Conservation (phyloP, 2,113 vertebrate genomes). For the Oceanodroma tethys region DNA sequence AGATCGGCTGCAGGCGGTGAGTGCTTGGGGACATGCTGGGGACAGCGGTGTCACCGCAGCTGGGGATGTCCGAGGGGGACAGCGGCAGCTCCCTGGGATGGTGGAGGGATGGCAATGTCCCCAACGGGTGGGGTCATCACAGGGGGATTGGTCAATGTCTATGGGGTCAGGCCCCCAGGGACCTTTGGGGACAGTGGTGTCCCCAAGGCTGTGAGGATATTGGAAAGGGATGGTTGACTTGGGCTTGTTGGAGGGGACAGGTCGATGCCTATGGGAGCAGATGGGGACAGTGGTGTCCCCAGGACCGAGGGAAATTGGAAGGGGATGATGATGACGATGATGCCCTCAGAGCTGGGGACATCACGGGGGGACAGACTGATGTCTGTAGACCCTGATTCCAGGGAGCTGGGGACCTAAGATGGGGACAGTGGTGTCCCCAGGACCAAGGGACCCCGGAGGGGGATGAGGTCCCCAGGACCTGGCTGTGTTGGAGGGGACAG, state of each 20-base stretch:
- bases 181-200: not conserved
- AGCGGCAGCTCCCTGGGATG: accelerated
- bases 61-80: not conserved
- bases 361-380: too few species aligned
- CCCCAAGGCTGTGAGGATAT: too few species aligned
- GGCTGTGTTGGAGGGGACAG: not conserved
- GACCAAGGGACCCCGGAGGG: not conserved
- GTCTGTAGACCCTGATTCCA: not conserved
- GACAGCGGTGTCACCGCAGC: accelerated
- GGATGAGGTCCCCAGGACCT: not conserved
- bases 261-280: not conserved
- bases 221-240: not conserved
- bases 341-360: not conserved
- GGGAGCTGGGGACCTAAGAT: not conserved
- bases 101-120: too few species aligned
- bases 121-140: accelerated
- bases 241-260: not conserved
- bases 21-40: not conserved
- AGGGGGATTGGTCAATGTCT: not conserved
- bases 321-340: too few species aligned
- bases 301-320: not conserved
- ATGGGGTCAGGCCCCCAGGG: too few species aligned
- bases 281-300: not conserved
- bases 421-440: not conserved
- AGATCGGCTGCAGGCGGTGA: conserved; percentile 92